Percentiles rank a stretch among this genome's conserved stretches.
phyloP scores from a whole-genome alignment of 1,140 invertebrate genomes.

The Aphidius ervi region DNA sequence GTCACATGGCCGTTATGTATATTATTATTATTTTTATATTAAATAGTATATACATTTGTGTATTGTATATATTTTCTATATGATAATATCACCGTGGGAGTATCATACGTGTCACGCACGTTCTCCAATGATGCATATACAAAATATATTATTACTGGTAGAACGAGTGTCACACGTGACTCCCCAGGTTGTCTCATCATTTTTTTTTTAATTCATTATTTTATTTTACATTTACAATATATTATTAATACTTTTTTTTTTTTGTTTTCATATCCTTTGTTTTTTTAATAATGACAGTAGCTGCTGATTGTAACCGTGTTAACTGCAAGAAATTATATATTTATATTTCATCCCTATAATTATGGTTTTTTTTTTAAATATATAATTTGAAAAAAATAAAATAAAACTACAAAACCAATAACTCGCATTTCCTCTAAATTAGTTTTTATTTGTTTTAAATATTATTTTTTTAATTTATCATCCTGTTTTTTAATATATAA shows the following conservation, averaged over 20 bases:
- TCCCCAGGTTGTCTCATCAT: constrained; percentile 20
- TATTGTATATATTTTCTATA: no score
- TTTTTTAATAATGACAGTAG: constrained; percentile 45
- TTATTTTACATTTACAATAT: constrained; percentile 24
- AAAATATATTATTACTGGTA: constrained; percentile 7
- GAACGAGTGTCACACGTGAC: constrained; percentile 2
- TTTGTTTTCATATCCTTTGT: constrained; percentile 18
- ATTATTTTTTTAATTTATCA: constrained; percentile 14
- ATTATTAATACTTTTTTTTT: constrained; percentile 26
- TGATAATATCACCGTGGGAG: constrained; percentile 8
- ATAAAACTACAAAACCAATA: constrained; percentile 9
- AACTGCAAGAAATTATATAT: constrained; percentile 46
- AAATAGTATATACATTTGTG: constrained; percentile 13
- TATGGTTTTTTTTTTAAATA: no score
- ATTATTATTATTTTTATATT: constrained; percentile 24
- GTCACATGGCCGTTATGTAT: constrained; percentile 14
- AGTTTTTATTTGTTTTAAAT: constrained; percentile 24
- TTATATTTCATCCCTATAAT: constrained; percentile 27
- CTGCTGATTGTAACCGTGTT: constrained; percentile 53
- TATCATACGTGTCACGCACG: constrained; percentile 14
- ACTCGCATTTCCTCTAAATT: constrained; percentile 1
- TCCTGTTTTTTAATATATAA: constrained; percentile 5
- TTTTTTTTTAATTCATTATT: constrained; percentile 24
- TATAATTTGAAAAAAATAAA: no score
- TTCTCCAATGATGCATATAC: background rate